These are phyloP conservation scores for Notarius lentiginosus DNA, from an alignment of 2,113 vertebrate genomes.

Conservation along the genomic window DNA sequence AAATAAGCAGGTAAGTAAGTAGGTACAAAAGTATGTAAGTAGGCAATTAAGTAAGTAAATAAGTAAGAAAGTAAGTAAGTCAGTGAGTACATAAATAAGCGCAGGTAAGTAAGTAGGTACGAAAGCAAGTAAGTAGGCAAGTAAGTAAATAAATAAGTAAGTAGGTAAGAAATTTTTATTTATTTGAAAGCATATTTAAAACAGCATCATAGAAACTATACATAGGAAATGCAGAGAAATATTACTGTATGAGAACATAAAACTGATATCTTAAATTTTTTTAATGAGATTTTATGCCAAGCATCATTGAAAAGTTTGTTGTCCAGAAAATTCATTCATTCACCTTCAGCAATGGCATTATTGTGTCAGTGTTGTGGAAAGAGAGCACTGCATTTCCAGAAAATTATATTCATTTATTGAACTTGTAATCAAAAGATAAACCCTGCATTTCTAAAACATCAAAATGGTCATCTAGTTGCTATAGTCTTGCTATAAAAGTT, in stretches of 20 bases:
- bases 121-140: no score
- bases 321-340: neutral
- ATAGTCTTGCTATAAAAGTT: neutral
- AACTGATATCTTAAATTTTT: no score
- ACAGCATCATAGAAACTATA: no score
- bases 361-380: neutral
- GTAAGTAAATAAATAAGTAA: neutral
- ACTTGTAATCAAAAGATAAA: neutral
- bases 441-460: neutral
- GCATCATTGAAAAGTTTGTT: neutral
- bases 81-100: no score
- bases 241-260: neutral
- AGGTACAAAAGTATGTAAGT: no score
- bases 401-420: neutral
- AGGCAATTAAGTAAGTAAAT: no score
- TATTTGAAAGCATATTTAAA: neutral
- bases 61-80: no score
- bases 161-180: neutral
- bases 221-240: neutral
- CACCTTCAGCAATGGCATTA: neutral
- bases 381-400: neutral
- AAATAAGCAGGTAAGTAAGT: no score
- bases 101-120: neutral
- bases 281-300: neutral
- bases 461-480: neutral